Evolutionary conservation across 2,113 vertebrate genomes (phyloP).

Genomic region (Trachemys scripta): DNA sequence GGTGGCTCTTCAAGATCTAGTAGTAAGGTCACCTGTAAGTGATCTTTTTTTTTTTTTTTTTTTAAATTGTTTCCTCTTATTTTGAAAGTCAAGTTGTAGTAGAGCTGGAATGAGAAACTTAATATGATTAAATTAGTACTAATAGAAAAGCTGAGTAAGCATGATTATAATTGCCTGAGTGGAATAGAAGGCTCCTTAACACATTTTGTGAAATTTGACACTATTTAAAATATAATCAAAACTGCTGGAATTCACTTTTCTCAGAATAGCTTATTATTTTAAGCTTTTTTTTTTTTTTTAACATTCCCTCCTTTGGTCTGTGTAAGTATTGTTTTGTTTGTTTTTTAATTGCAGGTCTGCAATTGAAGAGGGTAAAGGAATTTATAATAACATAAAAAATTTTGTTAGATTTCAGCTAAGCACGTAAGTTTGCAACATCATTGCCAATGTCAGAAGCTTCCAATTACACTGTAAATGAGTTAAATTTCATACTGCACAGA

Average conservation of each 20-base stretch:
- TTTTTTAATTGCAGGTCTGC: constrained; percentile 89
- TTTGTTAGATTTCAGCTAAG: constrained; percentile 99
- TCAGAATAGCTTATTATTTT: neutral
- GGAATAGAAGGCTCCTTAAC: neutral
- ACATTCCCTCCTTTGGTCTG: neutral
- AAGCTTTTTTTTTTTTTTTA: neutral
- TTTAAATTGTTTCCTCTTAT: neutral
- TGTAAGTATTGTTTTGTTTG: neutral
- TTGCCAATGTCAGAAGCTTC: neutral
- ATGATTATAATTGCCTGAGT: neutral
- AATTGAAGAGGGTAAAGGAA: constrained; percentile 99
- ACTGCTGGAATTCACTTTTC: neutral
- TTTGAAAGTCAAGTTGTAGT: neutral
- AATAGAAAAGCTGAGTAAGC: neutral
- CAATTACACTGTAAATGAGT: neutral
- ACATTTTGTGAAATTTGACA: neutral
- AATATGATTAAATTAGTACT: neutral
- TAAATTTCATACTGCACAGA: neutral
- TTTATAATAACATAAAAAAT: constrained; percentile 99
- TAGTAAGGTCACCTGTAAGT: rapidly evolving
- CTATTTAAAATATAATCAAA: neutral
- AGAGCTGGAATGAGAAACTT: neutral
- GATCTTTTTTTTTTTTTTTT: neutral
- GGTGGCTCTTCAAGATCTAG: neutral
- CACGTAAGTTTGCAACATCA: constrained; percentile 90